Conservation (phyloP, 2,113 vertebrate species). For the Oophaga pumilio region DNA sequence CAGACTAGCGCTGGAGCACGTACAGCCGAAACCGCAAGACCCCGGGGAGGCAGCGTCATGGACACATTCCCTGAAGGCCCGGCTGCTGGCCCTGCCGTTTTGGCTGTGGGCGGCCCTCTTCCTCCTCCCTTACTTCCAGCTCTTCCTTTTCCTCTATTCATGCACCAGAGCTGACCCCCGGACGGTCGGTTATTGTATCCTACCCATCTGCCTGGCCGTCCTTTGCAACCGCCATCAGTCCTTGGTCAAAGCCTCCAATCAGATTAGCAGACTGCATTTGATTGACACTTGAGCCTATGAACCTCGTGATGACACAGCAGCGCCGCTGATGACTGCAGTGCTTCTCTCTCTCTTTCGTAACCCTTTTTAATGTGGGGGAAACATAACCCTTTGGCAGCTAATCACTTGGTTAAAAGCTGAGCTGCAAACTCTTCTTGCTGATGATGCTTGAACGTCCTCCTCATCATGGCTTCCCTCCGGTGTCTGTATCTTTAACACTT, state of each 20-base stretch:
- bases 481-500: neutral
- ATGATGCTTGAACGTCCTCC: neutral
- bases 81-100: conserved; percentile 84
- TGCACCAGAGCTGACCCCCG: conserved; percentile 93
- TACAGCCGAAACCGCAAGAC: conserved; percentile 76
- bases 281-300: conserved; percentile 80
- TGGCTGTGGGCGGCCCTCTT: conserved; percentile 91
- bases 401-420: neutral
- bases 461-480: neutral
- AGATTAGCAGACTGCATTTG: conserved; percentile 85
- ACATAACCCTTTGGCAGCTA: neutral
- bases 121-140: conserved; percentile 92
- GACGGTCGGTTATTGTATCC: conserved; percentile 92
- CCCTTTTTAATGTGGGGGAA: neutral
- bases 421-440: neutral
- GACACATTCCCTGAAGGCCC: conserved; percentile 77
- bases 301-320: neutral
- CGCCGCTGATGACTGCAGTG: neutral
- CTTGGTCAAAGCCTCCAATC: conserved; percentile 85
- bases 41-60: conserved; percentile 71
- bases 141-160: conserved; percentile 97
- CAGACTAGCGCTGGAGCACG: conserved; percentile 84
- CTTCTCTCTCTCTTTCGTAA: neutral
- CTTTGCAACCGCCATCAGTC: conserved; percentile 89
- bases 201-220: conserved; percentile 90